These are phyloP conservation scores for Pogonophryne albipinna DNA, from an alignment of 2,797 vertebrate genomes.

Conservation along the genomic window DNA sequence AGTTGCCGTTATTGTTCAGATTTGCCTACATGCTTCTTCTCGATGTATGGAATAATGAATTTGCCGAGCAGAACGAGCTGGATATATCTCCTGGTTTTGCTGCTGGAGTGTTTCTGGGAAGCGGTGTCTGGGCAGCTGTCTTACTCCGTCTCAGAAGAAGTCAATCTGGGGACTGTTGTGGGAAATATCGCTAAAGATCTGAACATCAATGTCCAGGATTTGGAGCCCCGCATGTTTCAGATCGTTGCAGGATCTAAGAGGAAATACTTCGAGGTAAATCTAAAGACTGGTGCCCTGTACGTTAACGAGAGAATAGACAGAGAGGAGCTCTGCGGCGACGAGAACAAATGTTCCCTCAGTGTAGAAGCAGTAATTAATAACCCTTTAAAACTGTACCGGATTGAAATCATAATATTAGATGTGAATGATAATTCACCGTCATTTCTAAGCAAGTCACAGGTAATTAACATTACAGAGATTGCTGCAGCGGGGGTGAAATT, in stretches of 20 bases:
- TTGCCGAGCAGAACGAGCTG: conserved; percentile 42
- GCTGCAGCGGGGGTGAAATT: conserved; percentile 59
- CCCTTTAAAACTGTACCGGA: conserved; percentile 76
- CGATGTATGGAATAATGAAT: conserved; percentile 14
- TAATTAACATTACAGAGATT: conserved; percentile 37
- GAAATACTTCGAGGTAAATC: conserved; percentile 71
- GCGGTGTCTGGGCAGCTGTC: conserved; percentile 65
- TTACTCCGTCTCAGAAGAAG: conserved; percentile 89
- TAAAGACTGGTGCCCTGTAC: conserved; percentile 59
- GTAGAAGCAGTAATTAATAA: conserved; percentile 82
- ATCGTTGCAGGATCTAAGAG: conserved; percentile 82
- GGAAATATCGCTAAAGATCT: conserved; percentile 88
- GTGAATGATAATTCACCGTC: conserved; percentile 72
- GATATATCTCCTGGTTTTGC: conserved; percentile 51
- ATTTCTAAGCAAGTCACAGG: conserved; percentile 18
- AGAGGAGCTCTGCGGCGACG: conserved; percentile 66
- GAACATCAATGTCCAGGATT: conserved; percentile 83
- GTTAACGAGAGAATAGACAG: conserved; percentile 69
- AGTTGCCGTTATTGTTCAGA: too few species aligned
- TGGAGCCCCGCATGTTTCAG: conserved; percentile 84
- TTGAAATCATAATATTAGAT: conserved; percentile 74
- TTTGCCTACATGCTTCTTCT: background rate
- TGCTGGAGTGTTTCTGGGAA: conserved; percentile 58
- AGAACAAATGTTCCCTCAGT: conserved; percentile 67
- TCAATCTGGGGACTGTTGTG: conserved; percentile 85